These are phyloP conservation scores for Engystomops pustulosus DNA, from an alignment of 2,113 vertebrate species.

Conservation along the genomic window DNA sequence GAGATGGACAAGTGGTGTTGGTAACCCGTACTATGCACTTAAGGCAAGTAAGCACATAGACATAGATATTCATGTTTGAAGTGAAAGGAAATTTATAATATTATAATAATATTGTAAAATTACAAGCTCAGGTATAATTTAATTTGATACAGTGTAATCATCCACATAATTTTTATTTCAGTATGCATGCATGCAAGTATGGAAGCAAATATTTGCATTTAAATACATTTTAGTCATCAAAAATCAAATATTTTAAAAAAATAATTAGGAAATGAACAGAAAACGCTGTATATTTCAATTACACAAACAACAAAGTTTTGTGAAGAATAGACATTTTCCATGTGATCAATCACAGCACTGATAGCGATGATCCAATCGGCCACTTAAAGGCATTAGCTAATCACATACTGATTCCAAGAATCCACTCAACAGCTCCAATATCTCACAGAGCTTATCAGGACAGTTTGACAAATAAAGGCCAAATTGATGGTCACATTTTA, in stretches of 20 bases:
- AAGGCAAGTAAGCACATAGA: background rate
- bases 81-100: background rate
- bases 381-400: slow-evolving; percentile 12
- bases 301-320: background rate
- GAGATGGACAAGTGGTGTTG: background rate
- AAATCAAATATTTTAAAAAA: background rate
- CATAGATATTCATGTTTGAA: background rate
- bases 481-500: background rate
- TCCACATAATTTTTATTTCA: background rate
- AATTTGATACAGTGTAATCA: background rate
- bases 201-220: background rate
- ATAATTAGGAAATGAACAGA: background rate
- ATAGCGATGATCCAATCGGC: slow-evolving; percentile 21
- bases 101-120: slow-evolving; percentile 12
- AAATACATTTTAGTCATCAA: too few species aligned
- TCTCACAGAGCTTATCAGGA: background rate
- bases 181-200: background rate
- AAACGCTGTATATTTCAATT: background rate
- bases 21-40: background rate
- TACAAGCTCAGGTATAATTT: background rate
- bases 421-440: slow-evolving; percentile 7
- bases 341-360: slow-evolving; percentile 22
- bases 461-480: slow-evolving; percentile 27
- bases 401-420: slow-evolving; percentile 24
- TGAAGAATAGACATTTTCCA: background rate